Percentiles rank a stretch among this genome's conserved stretches.
Conservation (phyloP, 1,140 invertebrate genomes). For the Pectinophora gossypiella region DNA sequence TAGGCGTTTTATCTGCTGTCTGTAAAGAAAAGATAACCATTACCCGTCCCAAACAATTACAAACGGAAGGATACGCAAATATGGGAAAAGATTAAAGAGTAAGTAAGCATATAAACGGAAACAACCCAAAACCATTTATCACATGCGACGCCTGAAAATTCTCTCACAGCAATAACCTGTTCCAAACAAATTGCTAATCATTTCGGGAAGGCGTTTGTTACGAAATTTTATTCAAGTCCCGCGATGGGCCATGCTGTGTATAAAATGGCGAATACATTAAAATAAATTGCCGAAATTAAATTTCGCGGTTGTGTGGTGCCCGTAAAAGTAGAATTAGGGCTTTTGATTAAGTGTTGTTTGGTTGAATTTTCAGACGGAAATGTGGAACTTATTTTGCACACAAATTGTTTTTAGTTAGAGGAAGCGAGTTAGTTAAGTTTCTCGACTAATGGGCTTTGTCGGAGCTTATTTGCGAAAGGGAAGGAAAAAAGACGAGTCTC, state of each 20-base stretch:
- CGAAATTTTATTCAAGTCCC: neutral
- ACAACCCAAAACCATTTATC: neutral
- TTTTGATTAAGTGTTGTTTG: neutral
- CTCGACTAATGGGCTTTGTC: neutral
- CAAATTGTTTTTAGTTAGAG: neutral
- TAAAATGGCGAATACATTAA: conserved; percentile 4
- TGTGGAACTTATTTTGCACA: neutral
- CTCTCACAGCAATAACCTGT: neutral
- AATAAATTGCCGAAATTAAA: conserved; percentile 1
- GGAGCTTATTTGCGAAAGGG: neutral
- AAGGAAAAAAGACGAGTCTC: too few relatives aligned
- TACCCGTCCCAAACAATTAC: neutral
- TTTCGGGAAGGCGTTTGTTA: neutral
- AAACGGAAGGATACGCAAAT: neutral
- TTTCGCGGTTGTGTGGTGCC: neutral
- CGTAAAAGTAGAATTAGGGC: conserved; percentile 1
- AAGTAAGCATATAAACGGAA: neutral
- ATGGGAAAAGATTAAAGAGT: neutral
- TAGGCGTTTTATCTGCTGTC: too few relatives aligned
- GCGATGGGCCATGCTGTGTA: neutral
- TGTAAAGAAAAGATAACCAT: too few relatives aligned
- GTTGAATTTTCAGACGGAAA: neutral
- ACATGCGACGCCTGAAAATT: neutral
- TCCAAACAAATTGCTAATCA: conserved; percentile 1
- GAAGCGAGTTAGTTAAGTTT: neutral